Conservation (phyloP, 1,140 invertebrate species). For the Lanistes nyassanus region DNA sequence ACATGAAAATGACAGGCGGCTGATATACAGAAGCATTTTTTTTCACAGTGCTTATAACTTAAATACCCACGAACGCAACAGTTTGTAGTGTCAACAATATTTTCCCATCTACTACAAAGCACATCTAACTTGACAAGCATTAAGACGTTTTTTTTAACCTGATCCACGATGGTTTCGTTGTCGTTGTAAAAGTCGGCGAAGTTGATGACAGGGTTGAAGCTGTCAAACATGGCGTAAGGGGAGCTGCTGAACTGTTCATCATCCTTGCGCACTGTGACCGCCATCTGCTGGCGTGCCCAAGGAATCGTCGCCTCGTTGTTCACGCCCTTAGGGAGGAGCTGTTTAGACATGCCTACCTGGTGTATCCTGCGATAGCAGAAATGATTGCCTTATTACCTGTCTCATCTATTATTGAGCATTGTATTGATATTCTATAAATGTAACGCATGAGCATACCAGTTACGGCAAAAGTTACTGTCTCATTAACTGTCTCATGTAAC, state of each 20-base stretch:
- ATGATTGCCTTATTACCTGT: too few relatives aligned
- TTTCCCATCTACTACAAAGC: background rate
- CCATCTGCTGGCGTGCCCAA: conserved; percentile 58
- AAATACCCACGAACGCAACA: background rate
- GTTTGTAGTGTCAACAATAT: background rate
- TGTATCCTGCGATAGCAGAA: conserved; percentile 19
- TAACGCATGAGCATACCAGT: background rate
- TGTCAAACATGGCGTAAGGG: conserved; percentile 54
- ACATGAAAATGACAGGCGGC: background rate
- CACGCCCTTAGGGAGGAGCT: conserved; percentile 46
- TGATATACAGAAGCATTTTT: background rate
- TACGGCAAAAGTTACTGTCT: background rate
- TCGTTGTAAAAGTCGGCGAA: conserved; percentile 56
- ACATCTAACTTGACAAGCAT: background rate
- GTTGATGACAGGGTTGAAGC: conserved; percentile 48
- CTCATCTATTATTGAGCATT: too few relatives aligned
- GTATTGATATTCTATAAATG: background rate
- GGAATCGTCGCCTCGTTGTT: conserved; percentile 46
- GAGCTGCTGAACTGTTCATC: conserved; percentile 54
- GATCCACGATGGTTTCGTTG: conserved; percentile 56
- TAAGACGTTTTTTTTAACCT: conserved; percentile 33
- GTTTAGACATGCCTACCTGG: conserved; percentile 33
- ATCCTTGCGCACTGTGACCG: conserved; percentile 59
- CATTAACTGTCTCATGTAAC: background rate
- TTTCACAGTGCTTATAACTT: background rate